Conservation (phyloP, 1,140 invertebrate genomes). For the Odontomachus brunneus region DNA sequence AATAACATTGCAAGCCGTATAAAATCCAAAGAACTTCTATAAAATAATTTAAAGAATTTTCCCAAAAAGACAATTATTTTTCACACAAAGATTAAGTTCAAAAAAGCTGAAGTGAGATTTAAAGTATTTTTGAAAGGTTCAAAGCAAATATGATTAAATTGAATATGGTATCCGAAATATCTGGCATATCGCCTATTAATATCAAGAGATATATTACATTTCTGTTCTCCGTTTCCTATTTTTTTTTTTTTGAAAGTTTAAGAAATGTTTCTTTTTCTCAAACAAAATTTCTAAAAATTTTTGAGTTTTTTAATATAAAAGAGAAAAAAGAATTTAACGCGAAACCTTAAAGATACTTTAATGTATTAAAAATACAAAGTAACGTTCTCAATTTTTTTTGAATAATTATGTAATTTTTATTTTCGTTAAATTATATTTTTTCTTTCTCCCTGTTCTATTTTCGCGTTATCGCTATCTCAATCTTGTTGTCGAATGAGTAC, state of each 20-base stretch:
- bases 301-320: not conserved
- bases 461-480: not conserved
- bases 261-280: too few species aligned
- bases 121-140: not conserved
- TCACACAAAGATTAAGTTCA: not conserved
- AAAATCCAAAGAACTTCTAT: slow-evolving; percentile 6
- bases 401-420: not conserved
- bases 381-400: not conserved
- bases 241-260: too few species aligned
- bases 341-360: not conserved
- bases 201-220: not conserved
- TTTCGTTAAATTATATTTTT: not conserved
- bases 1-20: slow-evolving; percentile 1
- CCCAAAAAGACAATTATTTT: not conserved
- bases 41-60: slow-evolving; percentile 16
- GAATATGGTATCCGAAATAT: not conserved
- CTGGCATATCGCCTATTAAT: not conserved
- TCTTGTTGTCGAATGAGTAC: not conserved
- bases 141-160: not conserved
- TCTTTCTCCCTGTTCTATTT: not conserved
- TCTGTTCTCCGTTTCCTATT: too few species aligned
- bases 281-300: not conserved
- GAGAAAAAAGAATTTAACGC: not conserved
- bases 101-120: slow-evolving; percentile 1
- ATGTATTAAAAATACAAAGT: not conserved